These are phyloP conservation scores for Paratrypauchen microcephalus DNA, from an alignment of 2,797 vertebrate species.

Conservation along the genomic window DNA sequence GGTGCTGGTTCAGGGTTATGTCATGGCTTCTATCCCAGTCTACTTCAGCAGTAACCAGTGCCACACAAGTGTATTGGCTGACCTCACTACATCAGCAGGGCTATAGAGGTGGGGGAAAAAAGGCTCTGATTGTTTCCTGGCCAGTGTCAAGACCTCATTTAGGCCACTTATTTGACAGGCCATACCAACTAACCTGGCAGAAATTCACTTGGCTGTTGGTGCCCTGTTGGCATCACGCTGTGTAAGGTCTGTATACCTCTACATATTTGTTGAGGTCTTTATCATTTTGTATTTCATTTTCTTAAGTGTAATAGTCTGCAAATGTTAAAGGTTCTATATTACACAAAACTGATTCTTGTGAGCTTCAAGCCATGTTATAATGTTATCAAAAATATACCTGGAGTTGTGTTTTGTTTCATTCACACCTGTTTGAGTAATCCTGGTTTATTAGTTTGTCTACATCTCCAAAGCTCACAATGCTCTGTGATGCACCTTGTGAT, in stretches of 20 bases:
- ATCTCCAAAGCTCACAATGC: too few species aligned
- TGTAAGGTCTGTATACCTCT: slow-evolving; percentile 30
- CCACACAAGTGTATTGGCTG: slow-evolving; percentile 44
- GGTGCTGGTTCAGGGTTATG: slow-evolving; percentile 41
- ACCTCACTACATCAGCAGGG: slow-evolving; percentile 50
- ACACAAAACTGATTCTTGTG: too few species aligned
- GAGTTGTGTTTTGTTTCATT: too few species aligned
- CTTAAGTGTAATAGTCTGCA: neutral
- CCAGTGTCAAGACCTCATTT: slow-evolving; percentile 67
- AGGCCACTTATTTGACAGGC: slow-evolving; percentile 52
- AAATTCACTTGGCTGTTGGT: slow-evolving; percentile 37
- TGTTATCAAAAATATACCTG: too few species aligned
- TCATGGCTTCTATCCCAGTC: slow-evolving; percentile 55
- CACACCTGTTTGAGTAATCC: too few species aligned
- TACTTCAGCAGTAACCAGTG: slow-evolving; percentile 55
- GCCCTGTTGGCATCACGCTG: slow-evolving; percentile 45
- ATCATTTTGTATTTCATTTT: neutral
- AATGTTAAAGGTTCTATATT: neutral
- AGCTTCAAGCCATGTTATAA: too few species aligned
- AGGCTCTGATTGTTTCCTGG: slow-evolving; percentile 62
- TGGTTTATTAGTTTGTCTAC: too few species aligned
- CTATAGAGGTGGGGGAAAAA: slow-evolving; percentile 24
- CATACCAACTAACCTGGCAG: slow-evolving; percentile 44
- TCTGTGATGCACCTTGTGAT: too few species aligned
- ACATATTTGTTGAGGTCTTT: slow-evolving; percentile 19